Conservation (phyloP, 2,888 invertebrate genomes). For the Pseudococcus viburni region DNA sequence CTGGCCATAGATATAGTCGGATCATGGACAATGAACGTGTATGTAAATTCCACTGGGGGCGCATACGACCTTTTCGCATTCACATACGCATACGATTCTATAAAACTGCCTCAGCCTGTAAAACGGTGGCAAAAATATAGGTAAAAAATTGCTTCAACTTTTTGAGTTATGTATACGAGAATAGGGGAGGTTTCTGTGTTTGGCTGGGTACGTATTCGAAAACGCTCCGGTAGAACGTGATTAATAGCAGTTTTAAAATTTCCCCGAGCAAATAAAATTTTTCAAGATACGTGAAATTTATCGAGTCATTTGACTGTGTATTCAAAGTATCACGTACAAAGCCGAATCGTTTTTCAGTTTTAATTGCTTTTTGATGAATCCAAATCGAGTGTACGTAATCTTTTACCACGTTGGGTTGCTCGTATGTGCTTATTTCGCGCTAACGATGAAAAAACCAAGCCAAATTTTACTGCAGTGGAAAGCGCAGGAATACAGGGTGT, state of each 20-base stretch:
- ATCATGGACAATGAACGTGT: too few species aligned
- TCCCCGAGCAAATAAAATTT: conserved; percentile 35
- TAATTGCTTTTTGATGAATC: conserved; percentile 29
- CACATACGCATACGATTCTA: neutral
- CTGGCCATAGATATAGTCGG: too few species aligned
- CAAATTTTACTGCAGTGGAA: too few species aligned
- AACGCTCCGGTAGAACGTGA: neutral
- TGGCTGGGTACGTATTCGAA: neutral
- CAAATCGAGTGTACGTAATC: conserved; percentile 28
- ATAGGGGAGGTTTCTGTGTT: neutral
- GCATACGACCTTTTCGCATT: neutral
- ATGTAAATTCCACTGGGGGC: too few species aligned
- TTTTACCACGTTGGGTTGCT: neutral
- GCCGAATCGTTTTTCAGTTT: conserved; percentile 40
- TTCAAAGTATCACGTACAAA: neutral
- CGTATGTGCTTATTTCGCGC: too few species aligned
- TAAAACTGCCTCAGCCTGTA: neutral
- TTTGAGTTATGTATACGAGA: neutral
- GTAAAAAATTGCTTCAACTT: conserved; percentile 26
- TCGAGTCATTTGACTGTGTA: neutral
- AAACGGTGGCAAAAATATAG: neutral
- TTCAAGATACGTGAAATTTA: conserved; percentile 37
- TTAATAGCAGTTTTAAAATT: conserved; percentile 40
- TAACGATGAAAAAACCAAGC: too few species aligned
- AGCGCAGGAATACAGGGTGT: too few species aligned